phyloP scores from a whole-genome alignment of 2,888 invertebrate species.

The Mechanitis messenoides region DNA sequence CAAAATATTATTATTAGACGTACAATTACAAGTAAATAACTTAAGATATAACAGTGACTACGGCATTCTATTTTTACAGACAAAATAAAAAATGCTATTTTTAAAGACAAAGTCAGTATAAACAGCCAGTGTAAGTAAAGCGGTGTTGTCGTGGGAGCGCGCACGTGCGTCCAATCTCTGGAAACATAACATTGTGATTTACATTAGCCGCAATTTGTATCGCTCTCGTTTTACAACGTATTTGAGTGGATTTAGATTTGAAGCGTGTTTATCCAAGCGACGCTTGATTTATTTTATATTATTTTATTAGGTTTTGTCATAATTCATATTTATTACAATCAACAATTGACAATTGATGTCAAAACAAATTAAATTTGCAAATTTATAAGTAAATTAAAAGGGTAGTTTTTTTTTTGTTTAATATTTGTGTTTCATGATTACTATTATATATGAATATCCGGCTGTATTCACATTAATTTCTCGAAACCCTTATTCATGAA shows the following conservation, averaged over 20 bases:
- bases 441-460: too few relatives aligned
- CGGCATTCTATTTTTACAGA: neutral
- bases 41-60: conserved; percentile 6
- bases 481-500: too few relatives aligned
- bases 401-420: too few relatives aligned
- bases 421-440: too few relatives aligned
- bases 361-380: too few relatives aligned
- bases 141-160: conserved; percentile 42
- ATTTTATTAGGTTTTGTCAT: neutral
- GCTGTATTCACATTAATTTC: too few relatives aligned
- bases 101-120: neutral
- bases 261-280: conserved; percentile 18
- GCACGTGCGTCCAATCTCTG: conserved; percentile 46
- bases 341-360: too few relatives aligned
- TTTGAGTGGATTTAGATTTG: conserved; percentile 36
- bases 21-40: too few relatives aligned
- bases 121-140: neutral
- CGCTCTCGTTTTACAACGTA: conserved; percentile 49
- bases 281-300: conserved; percentile 13
- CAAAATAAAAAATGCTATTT: conserved; percentile 17
- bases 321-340: conserved; percentile 33
- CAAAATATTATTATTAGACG: too few relatives aligned
- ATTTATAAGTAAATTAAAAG: too few relatives aligned
- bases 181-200: conserved; percentile 61
- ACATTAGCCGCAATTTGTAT: conserved; percentile 52